Evolutionary conservation across 2,888 invertebrate genomes (phyloP), one percentile per base, ranked within the genome.

Genomic region (Tachina grossa): DNA sequence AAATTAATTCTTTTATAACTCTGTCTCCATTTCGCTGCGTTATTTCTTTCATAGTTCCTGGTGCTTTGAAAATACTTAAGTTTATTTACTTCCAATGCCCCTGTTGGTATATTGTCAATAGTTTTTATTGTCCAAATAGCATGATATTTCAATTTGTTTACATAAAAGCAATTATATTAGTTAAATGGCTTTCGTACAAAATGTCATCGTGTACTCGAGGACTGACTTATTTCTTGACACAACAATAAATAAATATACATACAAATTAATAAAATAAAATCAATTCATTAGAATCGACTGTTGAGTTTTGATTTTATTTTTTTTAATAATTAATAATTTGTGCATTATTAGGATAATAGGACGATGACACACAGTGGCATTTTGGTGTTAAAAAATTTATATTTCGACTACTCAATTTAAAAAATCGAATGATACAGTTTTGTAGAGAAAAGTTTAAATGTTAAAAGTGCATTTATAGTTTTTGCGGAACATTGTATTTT

Each of bases 141-240:
- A 55, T 49, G 51, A 63, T 63, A 57, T 76, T 43, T 72, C 59
- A 78, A 83, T 83, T 83, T 78, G 78, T 83, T 83, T 66, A 31
- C 59, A 66, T 43, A 59, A 59, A 80, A 31, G 31, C 31, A 31
- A 66, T 47, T 81, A 66, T 43, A 45, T 51, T 13, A 11, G 51
- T 69, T 65, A 65, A 72, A 72, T 72, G 65, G 72, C 49, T 80
- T 65, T 65, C 55, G 49, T 68, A 66, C 16, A 51, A 66, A 74
- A 66, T 59, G 51, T 66, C 49, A 41, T 55, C 53, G 19, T 63
- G 55, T 57, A 39, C 14, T 5, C 5, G 11, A 63, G 31, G 69
- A 13, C 53, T 78, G 61, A 19, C 8, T 6, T 66, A 31, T 55
- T 65, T 45, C 16, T 22, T 53, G 1, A 6, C 6, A 31, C 39